Conservation (phyloP, 2,797 vertebrate species). For the Myripristis murdjan region DNA sequence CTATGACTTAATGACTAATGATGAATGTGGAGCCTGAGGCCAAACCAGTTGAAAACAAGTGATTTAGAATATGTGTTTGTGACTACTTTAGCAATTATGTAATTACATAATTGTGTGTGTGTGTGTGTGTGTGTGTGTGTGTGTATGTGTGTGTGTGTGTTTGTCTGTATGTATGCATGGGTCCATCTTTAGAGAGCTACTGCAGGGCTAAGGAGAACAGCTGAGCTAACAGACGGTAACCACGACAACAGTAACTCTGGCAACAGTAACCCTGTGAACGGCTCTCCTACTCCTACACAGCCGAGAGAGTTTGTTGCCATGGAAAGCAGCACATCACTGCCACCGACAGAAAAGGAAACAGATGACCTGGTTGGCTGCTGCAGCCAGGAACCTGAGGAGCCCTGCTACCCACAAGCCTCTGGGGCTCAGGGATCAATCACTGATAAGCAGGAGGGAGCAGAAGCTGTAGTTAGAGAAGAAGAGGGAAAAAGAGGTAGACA, state of each 20-base stretch:
- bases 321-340: constrained; percentile 67
- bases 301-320: constrained; percentile 57
- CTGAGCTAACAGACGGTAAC: constrained; percentile 70
- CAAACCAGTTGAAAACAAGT: too few species aligned
- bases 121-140: neutral
- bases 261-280: constrained; percentile 31
- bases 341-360: constrained; percentile 45
- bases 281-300: constrained; percentile 33
- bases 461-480: constrained; percentile 16
- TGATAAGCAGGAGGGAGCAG: constrained; percentile 20
- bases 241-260: constrained; percentile 27
- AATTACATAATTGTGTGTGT: constrained; percentile 35
- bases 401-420: constrained; percentile 47
- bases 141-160: too few species aligned
- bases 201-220: constrained; percentile 68
- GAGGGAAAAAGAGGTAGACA: constrained; percentile 33
- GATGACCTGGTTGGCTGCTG: constrained; percentile 48
- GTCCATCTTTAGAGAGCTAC: constrained; percentile 71
- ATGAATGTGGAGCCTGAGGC: too few species aligned
- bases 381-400: constrained; percentile 47
- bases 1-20: too few species aligned
- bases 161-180: neutral
- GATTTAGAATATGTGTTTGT: too few species aligned
- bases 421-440: constrained; percentile 14
- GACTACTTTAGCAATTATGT: too few species aligned